A percentile compares a stretch with the other conserved stretches of the same genome.
Evolutionary conservation across 2,888 invertebrate genomes (phyloP).

Genomic region (Amphipyra tragopoginis): DNA sequence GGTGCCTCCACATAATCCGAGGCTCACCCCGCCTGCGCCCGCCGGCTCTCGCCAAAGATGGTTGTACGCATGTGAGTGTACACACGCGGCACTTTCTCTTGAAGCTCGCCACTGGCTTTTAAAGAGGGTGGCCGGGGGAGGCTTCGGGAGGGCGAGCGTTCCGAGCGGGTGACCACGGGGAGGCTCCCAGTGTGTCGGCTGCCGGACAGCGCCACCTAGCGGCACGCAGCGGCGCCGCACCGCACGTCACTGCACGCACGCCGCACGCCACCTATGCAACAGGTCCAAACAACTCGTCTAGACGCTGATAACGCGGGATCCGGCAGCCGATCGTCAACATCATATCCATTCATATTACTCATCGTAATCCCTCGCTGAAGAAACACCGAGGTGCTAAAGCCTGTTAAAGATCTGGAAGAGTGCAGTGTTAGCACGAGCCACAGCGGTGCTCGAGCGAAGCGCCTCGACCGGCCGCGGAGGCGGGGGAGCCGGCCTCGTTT

Average conservation of each 20-base stretch:
- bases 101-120: slow-evolving; percentile 91
- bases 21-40: slow-evolving; percentile 78
- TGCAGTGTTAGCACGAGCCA: slow-evolving; percentile 43
- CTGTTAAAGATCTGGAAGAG: slow-evolving; percentile 15
- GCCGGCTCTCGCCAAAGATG: slow-evolving; percentile 84
- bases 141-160: slow-evolving; percentile 77
- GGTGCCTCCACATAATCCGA: slow-evolving; percentile 87
- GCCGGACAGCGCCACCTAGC: slow-evolving; percentile 73
- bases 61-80: slow-evolving; percentile 88
- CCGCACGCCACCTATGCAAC: slow-evolving; percentile 53
- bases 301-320: slow-evolving; percentile 47
- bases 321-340: slow-evolving; percentile 10
- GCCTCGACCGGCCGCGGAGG: slow-evolving; percentile 54
- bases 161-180: slow-evolving; percentile 91
- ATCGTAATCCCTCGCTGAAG: background rate
- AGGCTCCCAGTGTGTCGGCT: slow-evolving; percentile 72
- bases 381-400: slow-evolving; percentile 4
- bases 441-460: slow-evolving; percentile 40
- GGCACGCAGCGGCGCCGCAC: slow-evolving; percentile 49
- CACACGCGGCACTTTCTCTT: slow-evolving; percentile 91
- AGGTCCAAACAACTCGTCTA: slow-evolving; percentile 55
- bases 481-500: slow-evolving; percentile 74
- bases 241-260: slow-evolving; percentile 46
- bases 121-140: slow-evolving; percentile 85
- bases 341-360: slow-evolving; percentile 12